These are phyloP conservation scores for Shargacucullia verbasci DNA, from an alignment of 2,888 invertebrate genomes.

Conservation along the genomic window DNA sequence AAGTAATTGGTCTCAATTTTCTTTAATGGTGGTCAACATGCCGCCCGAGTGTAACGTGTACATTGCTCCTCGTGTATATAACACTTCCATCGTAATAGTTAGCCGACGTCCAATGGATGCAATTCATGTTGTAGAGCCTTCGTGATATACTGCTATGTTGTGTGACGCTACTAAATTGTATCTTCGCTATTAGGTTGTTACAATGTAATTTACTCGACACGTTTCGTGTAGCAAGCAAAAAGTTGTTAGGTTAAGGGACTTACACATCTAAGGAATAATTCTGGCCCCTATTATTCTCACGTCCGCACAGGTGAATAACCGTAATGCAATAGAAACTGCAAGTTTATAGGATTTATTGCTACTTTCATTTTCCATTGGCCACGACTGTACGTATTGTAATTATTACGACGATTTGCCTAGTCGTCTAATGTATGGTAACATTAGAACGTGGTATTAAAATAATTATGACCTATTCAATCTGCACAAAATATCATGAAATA, in stretches of 20 bases:
- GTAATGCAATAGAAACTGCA: slow-evolving; percentile 38
- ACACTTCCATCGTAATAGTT: too few species aligned
- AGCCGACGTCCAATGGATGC: background rate
- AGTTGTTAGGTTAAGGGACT: slow-evolving; percentile 14
- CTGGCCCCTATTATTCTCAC: slow-evolving; percentile 7
- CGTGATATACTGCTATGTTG: background rate
- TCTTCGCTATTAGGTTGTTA: slow-evolving; percentile 45
- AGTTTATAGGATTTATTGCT: slow-evolving; percentile 42
- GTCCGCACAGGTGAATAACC: slow-evolving; percentile 15
- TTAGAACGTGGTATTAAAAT: too few species aligned
- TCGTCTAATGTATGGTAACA: background rate
- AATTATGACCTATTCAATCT: too few species aligned
- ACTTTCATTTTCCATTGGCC: slow-evolving; percentile 40
- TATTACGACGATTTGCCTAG: background rate
- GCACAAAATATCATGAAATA: too few species aligned
- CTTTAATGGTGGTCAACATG: background rate
- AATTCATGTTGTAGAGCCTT: background rate
- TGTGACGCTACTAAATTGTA: slow-evolving; percentile 28
- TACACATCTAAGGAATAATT: slow-evolving; percentile 12
- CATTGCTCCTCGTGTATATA: too few species aligned
- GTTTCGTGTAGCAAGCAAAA: slow-evolving; percentile 50
- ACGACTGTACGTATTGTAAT: slow-evolving; percentile 15
- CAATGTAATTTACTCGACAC: slow-evolving; percentile 61
- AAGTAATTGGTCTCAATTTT: slow-evolving; percentile 19
- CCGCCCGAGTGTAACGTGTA: too few species aligned